Base-by-base conservation (phyloP, 2,888 invertebrate species). In the Carterocephalus palaemon region DNA sequence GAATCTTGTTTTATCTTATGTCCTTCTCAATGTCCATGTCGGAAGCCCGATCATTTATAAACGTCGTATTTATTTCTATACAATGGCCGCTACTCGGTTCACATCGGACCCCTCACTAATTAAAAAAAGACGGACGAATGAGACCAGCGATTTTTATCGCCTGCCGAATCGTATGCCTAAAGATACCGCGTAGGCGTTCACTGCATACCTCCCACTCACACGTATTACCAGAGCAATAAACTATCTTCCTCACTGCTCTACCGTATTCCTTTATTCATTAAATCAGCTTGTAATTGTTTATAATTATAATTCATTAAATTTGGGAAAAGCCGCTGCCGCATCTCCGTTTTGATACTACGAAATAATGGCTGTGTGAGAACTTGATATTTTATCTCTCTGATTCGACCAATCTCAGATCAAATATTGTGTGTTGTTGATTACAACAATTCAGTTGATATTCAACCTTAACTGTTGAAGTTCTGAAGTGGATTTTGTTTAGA, bases 121-220 rank as follows among this genome's bases (percentile, higher is more conserved):
- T 85, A 86, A 84, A 85, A 83, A 76, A 83, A 78, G 63, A 59
- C 82, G 72, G 82, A 86, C 86, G 86, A 86, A 86, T 86, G 79
- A 85, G 76, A 81, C 83, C 77, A 71, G 75, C 78, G 85, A 85
- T 85, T 84, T 83, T 83, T 82, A 86, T 86, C 86, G 70, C 75
- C 70, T 70, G 75, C 81, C 83, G 82, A 85, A 85, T 84, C 81
- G 69, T 75, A 73, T 70, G 75, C 68, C 72, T 72, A 70, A 78
- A 75, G 80, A 74, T 75, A 71, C 67, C 51, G 60, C 69, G 84
- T 73, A 85, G 85, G 85, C 85, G 86, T 83, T 75, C 61, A 75
- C 73, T 67, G 66, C 46, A 54, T 57, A 56, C 67, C 58, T 82
- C 81, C 64, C 70, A 67, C 60, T 83, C 74, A 59, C 59, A 57